Base-by-base conservation (phyloP, 2,113 vertebrate species). In the Nettapus auritus region DNA sequence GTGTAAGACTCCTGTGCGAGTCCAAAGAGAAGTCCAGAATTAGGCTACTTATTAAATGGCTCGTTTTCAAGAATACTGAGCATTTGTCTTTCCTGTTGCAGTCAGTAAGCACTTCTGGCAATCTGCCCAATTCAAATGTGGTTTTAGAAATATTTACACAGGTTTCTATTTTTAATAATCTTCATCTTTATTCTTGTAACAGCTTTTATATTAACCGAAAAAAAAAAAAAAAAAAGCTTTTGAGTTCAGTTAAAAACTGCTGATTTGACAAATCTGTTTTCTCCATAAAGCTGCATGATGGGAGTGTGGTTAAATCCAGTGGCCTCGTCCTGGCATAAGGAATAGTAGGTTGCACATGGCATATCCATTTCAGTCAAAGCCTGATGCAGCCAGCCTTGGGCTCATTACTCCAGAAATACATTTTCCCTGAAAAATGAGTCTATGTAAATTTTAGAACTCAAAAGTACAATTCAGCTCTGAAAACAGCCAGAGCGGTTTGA, bases 361-460 rank as follows among this genome's bases (percentile, higher is more conserved):
- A 82, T 68, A 94, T 90, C 86, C 68, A 82, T 96, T 95, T 94
- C 92, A 66, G 62, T 93, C 73, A 36, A 31, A 89, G 75, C 34
- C 64, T n/a, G 52, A 60, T 42, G 67, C 86, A 92, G 86, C 42
- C 86, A 82, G 86, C 31, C 73, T 38, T 57, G 70, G 76, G 55
- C 67, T 95, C 82, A 85, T 97, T 92, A 94, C 94, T 91, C 76
- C 82, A 40, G 76, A 90, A 86, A 68, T 88, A 64, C 16, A 14
- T 95, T 94, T 96, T 87, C 68, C 86, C 52, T 94, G 88, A 94
- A 94, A 96, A 95, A 96, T 88, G 85, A 78, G 28, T 84, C 73
- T 69, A 75, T 95, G 81, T 86, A 95, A 73, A 96, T 96, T 89
- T 92, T 75, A 89, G 67, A 86, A 69, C 21, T 91, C 53, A 36